These are phyloP conservation scores for Rhodinocichla rosea DNA, from an alignment of 2,113 vertebrate genomes.

Conservation along the genomic window DNA sequence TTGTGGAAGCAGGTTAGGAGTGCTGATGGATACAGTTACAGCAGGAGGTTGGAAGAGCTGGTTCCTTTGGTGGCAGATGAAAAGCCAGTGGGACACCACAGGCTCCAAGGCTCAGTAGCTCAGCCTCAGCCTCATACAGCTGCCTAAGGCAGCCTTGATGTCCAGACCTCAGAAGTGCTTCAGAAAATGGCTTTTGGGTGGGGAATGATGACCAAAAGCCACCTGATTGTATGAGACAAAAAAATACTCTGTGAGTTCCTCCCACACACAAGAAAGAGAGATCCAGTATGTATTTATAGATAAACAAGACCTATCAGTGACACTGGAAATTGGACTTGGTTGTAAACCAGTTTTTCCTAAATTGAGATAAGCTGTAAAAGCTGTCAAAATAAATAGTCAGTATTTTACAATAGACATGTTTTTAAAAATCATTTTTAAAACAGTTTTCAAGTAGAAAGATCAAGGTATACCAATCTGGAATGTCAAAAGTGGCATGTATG, in stretches of 20 bases:
- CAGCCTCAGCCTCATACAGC: background rate
- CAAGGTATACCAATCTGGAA: background rate
- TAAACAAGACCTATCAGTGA: background rate
- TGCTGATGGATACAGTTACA: background rate
- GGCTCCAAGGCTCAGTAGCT: background rate
- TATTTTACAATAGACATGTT: background rate
- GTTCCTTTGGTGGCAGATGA: background rate
- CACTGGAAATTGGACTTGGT: background rate
- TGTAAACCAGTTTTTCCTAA: background rate
- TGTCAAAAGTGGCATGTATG: background rate
- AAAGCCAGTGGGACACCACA: background rate
- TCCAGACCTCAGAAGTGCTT: background rate
- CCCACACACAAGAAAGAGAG: background rate
- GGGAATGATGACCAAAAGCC: background rate
- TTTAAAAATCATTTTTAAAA: background rate
- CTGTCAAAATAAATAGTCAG: background rate
- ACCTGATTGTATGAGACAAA: background rate
- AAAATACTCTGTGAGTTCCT: background rate
- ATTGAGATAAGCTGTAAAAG: background rate
- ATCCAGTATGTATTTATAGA: background rate
- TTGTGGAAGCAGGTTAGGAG: background rate
- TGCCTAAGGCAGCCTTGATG: background rate
- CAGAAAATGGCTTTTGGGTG: background rate
- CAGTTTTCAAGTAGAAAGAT: background rate
- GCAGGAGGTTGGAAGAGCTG: background rate